Percentiles rank a stretch among this genome's conserved stretches.
Conservation (phyloP, 2,113 vertebrate genomes). For the Indicator indicator region DNA sequence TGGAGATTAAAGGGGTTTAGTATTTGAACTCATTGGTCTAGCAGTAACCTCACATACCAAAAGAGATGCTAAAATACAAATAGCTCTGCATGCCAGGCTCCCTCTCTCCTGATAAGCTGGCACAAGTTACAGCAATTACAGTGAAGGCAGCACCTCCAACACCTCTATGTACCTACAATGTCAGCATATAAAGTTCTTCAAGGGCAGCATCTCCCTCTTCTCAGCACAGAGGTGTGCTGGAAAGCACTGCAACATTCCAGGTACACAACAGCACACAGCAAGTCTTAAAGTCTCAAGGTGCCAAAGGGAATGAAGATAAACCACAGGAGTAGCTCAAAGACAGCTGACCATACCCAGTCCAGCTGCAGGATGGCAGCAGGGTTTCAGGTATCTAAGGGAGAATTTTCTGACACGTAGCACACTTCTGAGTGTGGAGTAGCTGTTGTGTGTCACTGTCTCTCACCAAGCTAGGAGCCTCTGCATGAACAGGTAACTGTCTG, state of each 20-base stretch:
- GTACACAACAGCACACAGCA: background rate
- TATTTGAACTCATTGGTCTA: background rate
- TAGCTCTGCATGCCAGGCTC: background rate
- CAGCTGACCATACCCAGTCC: background rate
- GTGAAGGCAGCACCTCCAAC: background rate
- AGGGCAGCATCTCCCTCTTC: background rate
- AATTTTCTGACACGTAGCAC: background rate
- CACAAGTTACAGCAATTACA: background rate
- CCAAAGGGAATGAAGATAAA: background rate
- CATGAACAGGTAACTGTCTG: background rate
- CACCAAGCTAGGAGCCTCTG: background rate
- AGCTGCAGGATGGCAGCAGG: background rate
- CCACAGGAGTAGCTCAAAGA: background rate
- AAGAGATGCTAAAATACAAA: background rate
- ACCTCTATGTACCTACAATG: background rate
- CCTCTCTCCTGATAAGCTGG: background rate
- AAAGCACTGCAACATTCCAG: background rate
- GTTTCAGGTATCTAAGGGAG: background rate
- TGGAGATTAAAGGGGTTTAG: background rate
- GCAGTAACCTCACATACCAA: background rate
- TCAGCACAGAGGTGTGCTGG: background rate
- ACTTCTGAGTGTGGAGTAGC: background rate
- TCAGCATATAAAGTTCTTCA: background rate
- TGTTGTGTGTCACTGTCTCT: background rate
- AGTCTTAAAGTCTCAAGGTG: background rate